Evolutionary conservation across 2,888 invertebrate genomes (phyloP), one percentile per base, ranked within the genome.

Genomic region (Eumerus sabulonum): DNA sequence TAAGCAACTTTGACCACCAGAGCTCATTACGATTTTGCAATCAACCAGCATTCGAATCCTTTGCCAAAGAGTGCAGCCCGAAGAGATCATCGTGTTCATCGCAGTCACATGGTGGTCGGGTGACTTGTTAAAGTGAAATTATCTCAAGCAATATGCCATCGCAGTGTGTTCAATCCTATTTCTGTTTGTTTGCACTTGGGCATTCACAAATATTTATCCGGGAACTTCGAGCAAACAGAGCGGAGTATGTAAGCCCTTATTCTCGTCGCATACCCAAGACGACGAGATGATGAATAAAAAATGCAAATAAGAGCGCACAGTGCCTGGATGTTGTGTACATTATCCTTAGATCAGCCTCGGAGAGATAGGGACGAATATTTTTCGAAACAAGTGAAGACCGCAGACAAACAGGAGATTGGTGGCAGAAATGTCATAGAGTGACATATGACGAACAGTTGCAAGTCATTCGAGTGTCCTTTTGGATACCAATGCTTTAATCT

Each of bases 161-260:
- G 38, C 57, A 59, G 53, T 51, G 47, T 53, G 42, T 63, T 40
- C 72, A 67, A 63, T 68, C 48, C 67, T 57, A 72, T 77, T 77
- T 72, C 35, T 36, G 71, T 77, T 72, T 77, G 72, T 72, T 77
- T 77, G 76, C 62, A 42, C 54, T 60, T 63, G 40, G 42, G n/a
- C 38, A 48, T 45, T 71, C 35, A 56, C 77, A 77, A 77, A 77
- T 77, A 77, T 77, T 77, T 77, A 73, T 73, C 57, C 59, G 62
- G 62, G 57, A 63, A 66, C 62, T 47, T 27, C 27, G 17, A 48
- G 51, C 66, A 71, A 76, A 76, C 71, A 76, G 56, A 38, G n/a
- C 44, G 48, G 54, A 27, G 27, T 27, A 27, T 27, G 27, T 4
- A 7, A 27, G 27, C 2, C 27, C 3, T 27, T 27, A 27, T 7